These are phyloP conservation scores for Thunnus thynnus DNA, from an alignment of 2,113 vertebrate species.

Conservation along the genomic window DNA sequence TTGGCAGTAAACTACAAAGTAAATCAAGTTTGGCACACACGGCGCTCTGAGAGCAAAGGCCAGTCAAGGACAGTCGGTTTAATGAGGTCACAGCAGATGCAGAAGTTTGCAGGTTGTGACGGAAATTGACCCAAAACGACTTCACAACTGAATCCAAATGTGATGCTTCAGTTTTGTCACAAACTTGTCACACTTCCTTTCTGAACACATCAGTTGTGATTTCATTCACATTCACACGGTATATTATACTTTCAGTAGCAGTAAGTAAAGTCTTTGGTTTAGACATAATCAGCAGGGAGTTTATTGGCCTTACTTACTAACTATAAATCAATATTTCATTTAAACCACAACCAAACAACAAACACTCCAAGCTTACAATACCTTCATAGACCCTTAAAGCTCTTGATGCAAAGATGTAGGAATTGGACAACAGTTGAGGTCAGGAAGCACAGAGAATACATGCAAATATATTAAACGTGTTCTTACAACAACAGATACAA, in stretches of 20 bases:
- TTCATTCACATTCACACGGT: background rate
- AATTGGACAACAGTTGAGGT: background rate
- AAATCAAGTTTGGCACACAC: slow-evolving; percentile 64
- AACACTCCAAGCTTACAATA: slow-evolving; percentile 2
- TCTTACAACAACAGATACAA: background rate
- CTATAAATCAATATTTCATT: background rate
- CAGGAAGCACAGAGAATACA: background rate
- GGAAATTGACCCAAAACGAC: background rate
- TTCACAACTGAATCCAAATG: no score
- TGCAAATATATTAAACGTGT: slow-evolving; percentile 13
- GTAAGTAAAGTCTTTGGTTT: background rate
- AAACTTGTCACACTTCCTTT: background rate
- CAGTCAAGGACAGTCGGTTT: slow-evolving; percentile 45
- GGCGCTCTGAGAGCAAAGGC: slow-evolving; percentile 31
- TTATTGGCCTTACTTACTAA: background rate
- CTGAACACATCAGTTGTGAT: background rate
- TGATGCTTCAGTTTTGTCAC: background rate
- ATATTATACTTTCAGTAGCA: background rate
- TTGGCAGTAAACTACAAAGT: slow-evolving; percentile 50
- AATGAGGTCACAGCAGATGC: slow-evolving; percentile 27
- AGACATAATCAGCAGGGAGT: background rate
- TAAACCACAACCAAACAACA: slow-evolving; percentile 1
- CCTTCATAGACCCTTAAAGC: slow-evolving; percentile 17
- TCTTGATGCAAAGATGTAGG: slow-evolving; percentile 3
- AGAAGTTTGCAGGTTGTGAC: background rate